Percentiles rank a stretch among this genome's conserved stretches.
phyloP scores from a whole-genome alignment of 2,797 vertebrate genomes.

The Catostomus latipinnis region DNA sequence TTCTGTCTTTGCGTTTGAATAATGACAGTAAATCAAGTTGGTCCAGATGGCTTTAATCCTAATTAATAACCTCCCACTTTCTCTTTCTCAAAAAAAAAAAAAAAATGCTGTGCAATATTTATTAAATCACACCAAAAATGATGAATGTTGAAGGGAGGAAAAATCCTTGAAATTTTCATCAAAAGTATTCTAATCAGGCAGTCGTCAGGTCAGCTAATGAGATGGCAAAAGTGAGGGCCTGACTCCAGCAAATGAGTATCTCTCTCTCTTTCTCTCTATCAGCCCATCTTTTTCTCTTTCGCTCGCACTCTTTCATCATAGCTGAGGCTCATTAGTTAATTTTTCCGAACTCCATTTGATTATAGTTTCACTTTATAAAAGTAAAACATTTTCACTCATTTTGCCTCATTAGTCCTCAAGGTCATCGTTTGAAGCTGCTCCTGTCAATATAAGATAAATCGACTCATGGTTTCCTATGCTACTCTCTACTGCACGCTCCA shows the following conservation, averaged over 20 bases:
- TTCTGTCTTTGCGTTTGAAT: slow-evolving; percentile 67
- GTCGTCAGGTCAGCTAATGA: slow-evolving; percentile 99
- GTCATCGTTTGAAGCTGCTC: slow-evolving; percentile 98
- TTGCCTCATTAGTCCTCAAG: slow-evolving; percentile 99
- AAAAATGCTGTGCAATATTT: slow-evolving; percentile 91
- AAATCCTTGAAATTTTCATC: slow-evolving; percentile 99
- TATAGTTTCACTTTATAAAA: slow-evolving; percentile 94
- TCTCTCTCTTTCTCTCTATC: slow-evolving; percentile 30
- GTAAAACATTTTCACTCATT: slow-evolving; percentile 92
- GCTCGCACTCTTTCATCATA: slow-evolving; percentile 85
- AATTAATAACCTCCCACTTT: slow-evolving; percentile 87
- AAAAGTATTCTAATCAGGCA: slow-evolving; percentile 99
- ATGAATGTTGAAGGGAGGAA: slow-evolving; percentile 71
- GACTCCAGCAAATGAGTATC: slow-evolving; percentile 86
- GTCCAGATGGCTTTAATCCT: slow-evolving; percentile 85
- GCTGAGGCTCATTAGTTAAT: slow-evolving; percentile 91
- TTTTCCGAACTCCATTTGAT: slow-evolving; percentile 94
- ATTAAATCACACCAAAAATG: slow-evolving; percentile 91
- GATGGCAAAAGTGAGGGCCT: slow-evolving; percentile 96
- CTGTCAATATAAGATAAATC: slow-evolving; percentile 93
- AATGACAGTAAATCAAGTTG: slow-evolving; percentile 81
- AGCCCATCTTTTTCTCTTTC: slow-evolving; percentile 36
- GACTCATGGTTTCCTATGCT: slow-evolving; percentile 84
- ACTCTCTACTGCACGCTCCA: slow-evolving; percentile 66
- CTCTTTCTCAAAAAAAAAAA: slow-evolving; percentile 65